These are phyloP conservation scores for Schrankia costaestrigalis DNA, from an alignment of 2,888 invertebrate genomes.

Conservation along the genomic window DNA sequence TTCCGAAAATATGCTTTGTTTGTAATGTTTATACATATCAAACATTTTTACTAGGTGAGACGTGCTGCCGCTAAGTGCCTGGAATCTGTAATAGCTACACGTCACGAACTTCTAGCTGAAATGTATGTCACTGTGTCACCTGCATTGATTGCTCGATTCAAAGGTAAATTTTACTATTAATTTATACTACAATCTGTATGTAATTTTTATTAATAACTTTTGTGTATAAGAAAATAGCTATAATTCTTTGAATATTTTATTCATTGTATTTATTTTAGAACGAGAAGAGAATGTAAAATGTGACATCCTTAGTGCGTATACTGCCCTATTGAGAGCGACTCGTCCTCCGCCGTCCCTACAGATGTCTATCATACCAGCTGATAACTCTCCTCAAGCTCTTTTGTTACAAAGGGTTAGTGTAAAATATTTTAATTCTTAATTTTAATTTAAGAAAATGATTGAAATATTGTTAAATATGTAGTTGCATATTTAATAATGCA, in stretches of 20 bases:
- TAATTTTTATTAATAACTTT: conserved; percentile 1
- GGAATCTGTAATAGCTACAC: conserved; percentile 95
- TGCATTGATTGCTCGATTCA: conserved; percentile 94
- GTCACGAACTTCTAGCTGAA: conserved; percentile 93
- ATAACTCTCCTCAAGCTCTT: conserved; percentile 83
- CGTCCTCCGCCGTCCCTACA: conserved; percentile 84
- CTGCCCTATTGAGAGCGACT: conserved; percentile 95
- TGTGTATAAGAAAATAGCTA: neutral
- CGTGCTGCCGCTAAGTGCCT: conserved; percentile 98
- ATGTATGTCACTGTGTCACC: conserved; percentile 95
- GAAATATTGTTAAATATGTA: no score
- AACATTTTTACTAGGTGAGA: conserved; percentile 77
- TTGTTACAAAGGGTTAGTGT: conserved; percentile 77
- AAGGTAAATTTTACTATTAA: conserved; percentile 81
- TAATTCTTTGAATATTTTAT: neutral
- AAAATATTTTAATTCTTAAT: no score
- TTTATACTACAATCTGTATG: neutral
- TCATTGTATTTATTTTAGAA: conserved; percentile 79
- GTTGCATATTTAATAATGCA: no score
- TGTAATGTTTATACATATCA: no score
- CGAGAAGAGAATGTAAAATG: conserved; percentile 99
- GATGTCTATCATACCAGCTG: conserved; percentile 87
- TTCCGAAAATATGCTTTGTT: no score
- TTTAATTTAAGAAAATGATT: no score
- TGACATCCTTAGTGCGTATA: conserved; percentile 98